phyloP scores from a whole-genome alignment of 1,140 invertebrate genomes.

The Brachystomella parvula region DNA sequence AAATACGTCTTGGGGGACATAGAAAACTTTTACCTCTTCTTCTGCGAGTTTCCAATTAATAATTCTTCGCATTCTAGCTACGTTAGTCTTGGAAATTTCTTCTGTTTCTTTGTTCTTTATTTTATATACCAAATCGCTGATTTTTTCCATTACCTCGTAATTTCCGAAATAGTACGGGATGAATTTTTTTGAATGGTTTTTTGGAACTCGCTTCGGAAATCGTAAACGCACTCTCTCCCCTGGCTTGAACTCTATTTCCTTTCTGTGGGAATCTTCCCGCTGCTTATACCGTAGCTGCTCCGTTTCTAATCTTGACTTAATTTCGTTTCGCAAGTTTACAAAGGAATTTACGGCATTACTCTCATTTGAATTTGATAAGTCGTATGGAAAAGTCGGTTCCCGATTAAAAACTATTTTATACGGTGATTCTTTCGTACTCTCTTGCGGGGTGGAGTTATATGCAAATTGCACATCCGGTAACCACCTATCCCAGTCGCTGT shows the following conservation, averaged over 20 bases:
- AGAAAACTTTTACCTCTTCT: not conserved
- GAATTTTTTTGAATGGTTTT: not conserved
- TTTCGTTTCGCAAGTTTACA: not conserved
- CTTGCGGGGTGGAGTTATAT: not conserved
- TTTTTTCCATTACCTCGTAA: not conserved
- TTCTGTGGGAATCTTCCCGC: not conserved
- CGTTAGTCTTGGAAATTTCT: not conserved
- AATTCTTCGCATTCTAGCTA: not conserved
- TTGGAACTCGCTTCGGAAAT: not conserved
- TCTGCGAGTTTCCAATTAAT: not conserved
- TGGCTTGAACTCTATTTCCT: not conserved
- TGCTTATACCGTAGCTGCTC: not conserved
- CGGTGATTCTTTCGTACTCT: not conserved
- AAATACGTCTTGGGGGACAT: not conserved
- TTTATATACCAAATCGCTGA: not conserved
- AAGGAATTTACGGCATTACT: not conserved
- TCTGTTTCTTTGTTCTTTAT: not conserved
- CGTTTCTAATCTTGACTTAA: not conserved
- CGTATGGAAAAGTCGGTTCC: not conserved
- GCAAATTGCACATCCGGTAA: constrained; percentile 4
- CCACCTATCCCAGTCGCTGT: constrained; percentile 13
- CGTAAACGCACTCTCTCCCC: constrained; percentile 1
- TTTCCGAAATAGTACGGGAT: not conserved
- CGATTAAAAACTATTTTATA: not conserved
- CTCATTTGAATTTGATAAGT: not conserved